Conservation (phyloP, 2,113 vertebrate genomes). For the Emydocephalus ijimae region DNA sequence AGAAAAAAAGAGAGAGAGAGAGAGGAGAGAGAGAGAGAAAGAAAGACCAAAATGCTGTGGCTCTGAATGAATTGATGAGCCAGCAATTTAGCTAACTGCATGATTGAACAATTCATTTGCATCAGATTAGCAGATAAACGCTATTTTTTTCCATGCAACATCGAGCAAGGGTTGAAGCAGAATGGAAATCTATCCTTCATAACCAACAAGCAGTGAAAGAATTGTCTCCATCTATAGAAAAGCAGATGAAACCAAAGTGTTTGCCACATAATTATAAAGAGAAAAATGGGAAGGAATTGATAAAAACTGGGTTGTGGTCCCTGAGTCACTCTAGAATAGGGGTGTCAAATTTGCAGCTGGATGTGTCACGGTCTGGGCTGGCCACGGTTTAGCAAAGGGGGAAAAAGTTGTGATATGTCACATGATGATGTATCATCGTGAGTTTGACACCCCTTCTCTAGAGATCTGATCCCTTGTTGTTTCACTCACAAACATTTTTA, state of each 20-base stretch:
- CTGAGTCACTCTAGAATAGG: neutral
- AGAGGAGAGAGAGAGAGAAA: neutral
- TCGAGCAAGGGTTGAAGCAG: slow-evolving; percentile 43
- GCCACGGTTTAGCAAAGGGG: no score
- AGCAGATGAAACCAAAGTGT: neutral
- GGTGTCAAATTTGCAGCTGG: no score
- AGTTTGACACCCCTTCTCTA: neutral
- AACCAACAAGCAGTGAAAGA: neutral
- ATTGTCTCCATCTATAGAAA: neutral
- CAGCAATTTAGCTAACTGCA: slow-evolving; percentile 29
- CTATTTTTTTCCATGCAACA: slow-evolving; percentile 23
- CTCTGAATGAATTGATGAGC: slow-evolving; percentile 40
- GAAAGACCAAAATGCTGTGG: slow-evolving; percentile 25
- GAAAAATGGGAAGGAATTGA: no score
- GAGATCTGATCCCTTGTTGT: neutral
- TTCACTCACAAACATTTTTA: neutral
- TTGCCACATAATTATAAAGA: neutral
- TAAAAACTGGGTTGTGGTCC: neutral
- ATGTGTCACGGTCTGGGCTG: no score
- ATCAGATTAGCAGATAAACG: slow-evolving; percentile 27
- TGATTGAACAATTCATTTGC: slow-evolving; percentile 38
- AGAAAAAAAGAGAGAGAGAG: neutral
- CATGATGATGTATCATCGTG: no score
- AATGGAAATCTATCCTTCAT: neutral
- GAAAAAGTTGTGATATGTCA: no score